Base-by-base conservation (phyloP, 2,888 invertebrate species). In the Ophion obscuratus region DNA sequence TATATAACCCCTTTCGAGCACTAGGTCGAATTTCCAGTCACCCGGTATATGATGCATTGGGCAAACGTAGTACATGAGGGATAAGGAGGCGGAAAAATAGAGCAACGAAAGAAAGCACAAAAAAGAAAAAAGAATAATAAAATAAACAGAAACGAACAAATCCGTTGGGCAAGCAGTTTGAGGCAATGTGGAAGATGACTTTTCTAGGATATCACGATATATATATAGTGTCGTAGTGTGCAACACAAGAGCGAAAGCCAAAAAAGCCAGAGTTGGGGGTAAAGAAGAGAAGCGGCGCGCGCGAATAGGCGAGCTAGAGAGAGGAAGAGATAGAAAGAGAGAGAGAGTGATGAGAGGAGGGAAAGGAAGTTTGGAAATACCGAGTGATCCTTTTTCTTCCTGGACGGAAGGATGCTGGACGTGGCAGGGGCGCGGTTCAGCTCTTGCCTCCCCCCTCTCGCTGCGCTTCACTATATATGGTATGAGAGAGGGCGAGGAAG, bases 401-500 rank as follows among this genome's bases (percentile, higher is more conserved):
- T 73, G 83, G 83, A 83, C 81, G 85, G 84, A 87, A 85, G 86
- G 86, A 81, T 84, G 86, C 82, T 81, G 83, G 83, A 84, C 74
- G 81, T 75, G 74, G 68, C 84, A 76, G 86, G 86, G 86, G 86
- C 86, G 86, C 83, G 86, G 86, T 85, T 75, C 67, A 36, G 59
- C 80, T 74, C 61, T 68, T 75, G 74, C 74, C 81, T 47, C 47
- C 47, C 47, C 3, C 47, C 47, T 47, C 67, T 74, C 74, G 74
- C 74, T 74, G 59, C 81, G 81, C 80, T 80, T 40, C 73, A 73
- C 80, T 73, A n/a, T 47, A 61, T 61, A n/a, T 64, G 66, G 53
- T 57, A 76, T 40, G 59, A 31, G 81, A 70, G 71, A 36, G 62
- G 10, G 59, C 66, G 76, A 66, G 17, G n/a, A 24, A 11, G 71